Conservation (phyloP, 2,888 invertebrate species). For the Eristalis arbustorum region DNA sequence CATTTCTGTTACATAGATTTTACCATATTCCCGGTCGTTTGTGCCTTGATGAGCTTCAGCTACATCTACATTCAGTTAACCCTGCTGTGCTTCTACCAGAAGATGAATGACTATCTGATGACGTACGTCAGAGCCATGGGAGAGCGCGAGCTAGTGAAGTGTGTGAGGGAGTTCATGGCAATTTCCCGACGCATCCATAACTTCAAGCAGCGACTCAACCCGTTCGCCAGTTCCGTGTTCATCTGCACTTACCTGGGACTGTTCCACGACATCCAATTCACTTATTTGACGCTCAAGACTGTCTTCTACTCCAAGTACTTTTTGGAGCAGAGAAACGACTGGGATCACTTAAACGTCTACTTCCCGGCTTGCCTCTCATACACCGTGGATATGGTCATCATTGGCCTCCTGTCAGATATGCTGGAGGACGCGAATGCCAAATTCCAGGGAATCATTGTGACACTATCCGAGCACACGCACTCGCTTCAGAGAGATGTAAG, state of each 20-base stretch:
- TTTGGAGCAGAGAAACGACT: not conserved
- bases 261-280: not conserved
- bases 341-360: not conserved
- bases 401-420: not conserved
- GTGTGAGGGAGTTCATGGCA: not conserved
- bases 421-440: not conserved
- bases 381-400: not conserved
- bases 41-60: not conserved
- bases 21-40: not conserved
- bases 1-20: not conserved
- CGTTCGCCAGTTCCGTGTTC: not conserved
- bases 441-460: not conserved
- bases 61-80: not conserved
- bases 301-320: not conserved
- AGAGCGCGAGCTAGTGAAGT: not conserved
- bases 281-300: not conserved
- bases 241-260: not conserved
- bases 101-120: not conserved
- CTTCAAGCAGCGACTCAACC: not conserved
- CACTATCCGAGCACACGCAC: not conserved
- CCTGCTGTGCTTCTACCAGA: not conserved
- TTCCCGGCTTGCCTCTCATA: not conserved
- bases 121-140: not conserved
- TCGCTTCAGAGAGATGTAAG: not conserved
- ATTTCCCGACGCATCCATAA: not conserved